Percentiles rank a stretch among this genome's conserved stretches.
Evolutionary conservation across 2,113 vertebrate species (phyloP).

Genomic region (Pedetes capensis): DNA sequence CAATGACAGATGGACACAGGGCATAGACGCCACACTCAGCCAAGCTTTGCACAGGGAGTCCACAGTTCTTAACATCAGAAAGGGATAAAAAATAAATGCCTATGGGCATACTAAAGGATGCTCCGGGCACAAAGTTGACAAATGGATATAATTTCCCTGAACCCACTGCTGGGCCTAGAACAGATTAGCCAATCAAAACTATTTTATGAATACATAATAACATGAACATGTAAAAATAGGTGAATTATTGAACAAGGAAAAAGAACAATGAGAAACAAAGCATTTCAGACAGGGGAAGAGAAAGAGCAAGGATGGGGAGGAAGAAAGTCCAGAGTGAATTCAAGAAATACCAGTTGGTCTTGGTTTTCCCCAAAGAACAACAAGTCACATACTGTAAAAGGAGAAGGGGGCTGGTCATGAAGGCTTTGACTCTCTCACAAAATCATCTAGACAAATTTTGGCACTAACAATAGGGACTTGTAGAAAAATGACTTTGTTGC

Average conservation of each 20-base stretch:
- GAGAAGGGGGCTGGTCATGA: neutral
- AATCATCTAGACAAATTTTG: neutral
- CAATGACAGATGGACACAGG: neutral
- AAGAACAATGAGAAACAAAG: neutral
- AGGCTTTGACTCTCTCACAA: neutral
- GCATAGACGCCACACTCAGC: neutral
- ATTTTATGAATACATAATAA: slow-evolving; percentile 55
- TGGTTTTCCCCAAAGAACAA: neutral
- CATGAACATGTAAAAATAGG: neutral
- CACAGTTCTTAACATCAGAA: neutral
- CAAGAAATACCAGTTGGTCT: neutral
- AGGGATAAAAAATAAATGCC: neutral
- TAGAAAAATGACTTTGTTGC: neutral
- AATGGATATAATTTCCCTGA: slow-evolving; percentile 22
- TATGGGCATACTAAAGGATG: neutral
- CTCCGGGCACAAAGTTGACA: neutral
- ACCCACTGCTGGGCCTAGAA: neutral
- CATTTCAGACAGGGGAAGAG: neutral
- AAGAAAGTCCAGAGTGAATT: neutral
- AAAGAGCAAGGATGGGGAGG: neutral
- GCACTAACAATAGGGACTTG: neutral
- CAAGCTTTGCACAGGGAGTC: neutral
- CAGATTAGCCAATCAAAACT: neutral
- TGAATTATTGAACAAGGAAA: neutral
- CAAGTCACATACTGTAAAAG: neutral